Evolutionary conservation across 35 echinoderm and acorn worm genomes (phyloP), one percentile per base, ranked within the genome.

Genomic region (Patiria miniata): DNA sequence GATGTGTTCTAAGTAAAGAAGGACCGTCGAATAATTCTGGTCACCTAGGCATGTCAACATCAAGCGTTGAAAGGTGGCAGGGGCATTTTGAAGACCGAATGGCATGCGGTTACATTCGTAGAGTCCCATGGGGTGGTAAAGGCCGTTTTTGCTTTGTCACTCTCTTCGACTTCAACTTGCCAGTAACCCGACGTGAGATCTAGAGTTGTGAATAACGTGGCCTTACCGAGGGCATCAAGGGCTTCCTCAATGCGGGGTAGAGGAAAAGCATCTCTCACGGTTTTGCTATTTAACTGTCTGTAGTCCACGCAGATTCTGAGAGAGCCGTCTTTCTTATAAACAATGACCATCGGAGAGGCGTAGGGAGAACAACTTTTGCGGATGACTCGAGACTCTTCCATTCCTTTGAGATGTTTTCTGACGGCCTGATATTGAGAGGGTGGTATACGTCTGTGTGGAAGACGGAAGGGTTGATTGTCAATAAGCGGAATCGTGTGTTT

Each of bases 1-100:
- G 23, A 93, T 93, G 81, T 95, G 85, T 76, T 91, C 93, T 40
- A 91, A 39, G 68, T 95, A 91, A 22, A 88, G 77, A 9, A 96
- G 83, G 0, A 93, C 40, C 0, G 82, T 65, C 61, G 88, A 82
- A 29, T 93, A 89, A 42, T 92, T 92, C 10, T 79, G 77, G 29
- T 92, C 90, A 51, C 90, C 77, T 37, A 96, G 88, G 26, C 39
- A 52, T 14, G 39, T 28, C 29, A 89, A 82, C 89, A 95, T 95
- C 22, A 92, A 26, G 9, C 80, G 57, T 82, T 79, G 83, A 65
- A 85, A 95, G 12, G 89, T 93, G 30, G 81, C 87, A 4, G 92
- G 92, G 16, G 89, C 79, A 59, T 95, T 95, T 40, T 80, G 86
- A 2, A 91, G 53, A 5, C 93, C 93, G 51, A 94, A 94, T 2